phyloP scores from a whole-genome alignment of 2,113 vertebrate species.

The Orientallactaga bullata region DNA sequence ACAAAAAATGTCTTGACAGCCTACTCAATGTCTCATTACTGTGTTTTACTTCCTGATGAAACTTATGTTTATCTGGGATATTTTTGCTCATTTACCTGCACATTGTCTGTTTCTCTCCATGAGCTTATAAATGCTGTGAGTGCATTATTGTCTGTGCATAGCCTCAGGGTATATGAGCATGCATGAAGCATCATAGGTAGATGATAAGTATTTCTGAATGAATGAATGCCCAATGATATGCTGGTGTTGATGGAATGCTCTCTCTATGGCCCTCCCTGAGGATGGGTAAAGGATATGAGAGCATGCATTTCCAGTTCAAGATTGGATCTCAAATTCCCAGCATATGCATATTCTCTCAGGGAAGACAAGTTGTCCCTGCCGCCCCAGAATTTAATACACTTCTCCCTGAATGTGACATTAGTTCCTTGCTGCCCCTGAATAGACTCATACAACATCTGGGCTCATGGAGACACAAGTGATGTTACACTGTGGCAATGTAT shows the following conservation, averaged over 20 bases:
- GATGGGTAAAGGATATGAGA: not conserved
- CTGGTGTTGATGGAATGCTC: not conserved
- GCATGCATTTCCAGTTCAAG: not conserved
- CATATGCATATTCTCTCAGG: not conserved
- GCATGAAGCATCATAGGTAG: rapidly evolving
- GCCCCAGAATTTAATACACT: not conserved
- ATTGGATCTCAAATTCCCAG: conserved; percentile 25
- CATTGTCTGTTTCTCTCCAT: not conserved
- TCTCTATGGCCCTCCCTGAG: not conserved
- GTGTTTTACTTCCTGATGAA: conserved; percentile 49
- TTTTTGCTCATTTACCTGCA: not conserved
- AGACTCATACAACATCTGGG: conserved; percentile 73
- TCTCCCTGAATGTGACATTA: not conserved
- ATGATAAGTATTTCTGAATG: not conserved
- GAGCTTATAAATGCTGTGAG: not conserved
- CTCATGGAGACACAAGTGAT: not conserved
- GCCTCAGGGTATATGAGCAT: too few species aligned
- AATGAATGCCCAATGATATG: not conserved
- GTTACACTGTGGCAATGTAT: conserved; percentile 24
- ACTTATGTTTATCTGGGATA: not conserved
- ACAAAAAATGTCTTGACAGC: conserved; percentile 59
- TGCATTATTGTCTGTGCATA: rapidly evolving
- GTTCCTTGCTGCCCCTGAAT: not conserved
- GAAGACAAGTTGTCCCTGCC: not conserved
- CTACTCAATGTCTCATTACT: conserved; percentile 29